phyloP scores from a whole-genome alignment of 2,113 vertebrate species.

The Dunckerocampus dactyliophorus region DNA sequence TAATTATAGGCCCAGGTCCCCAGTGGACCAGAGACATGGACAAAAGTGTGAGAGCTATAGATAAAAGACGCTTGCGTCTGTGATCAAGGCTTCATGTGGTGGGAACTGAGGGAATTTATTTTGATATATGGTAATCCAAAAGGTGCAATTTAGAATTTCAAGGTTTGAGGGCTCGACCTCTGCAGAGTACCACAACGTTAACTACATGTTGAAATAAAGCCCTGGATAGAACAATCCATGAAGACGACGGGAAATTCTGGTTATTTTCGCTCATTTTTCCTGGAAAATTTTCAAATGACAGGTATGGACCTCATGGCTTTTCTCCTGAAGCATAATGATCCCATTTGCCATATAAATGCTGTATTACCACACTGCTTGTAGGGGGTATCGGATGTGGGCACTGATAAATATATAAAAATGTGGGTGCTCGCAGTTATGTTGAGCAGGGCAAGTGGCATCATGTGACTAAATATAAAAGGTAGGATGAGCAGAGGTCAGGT shows the following conservation, averaged over 20 bases:
- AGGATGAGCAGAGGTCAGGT: no score
- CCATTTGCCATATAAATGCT: no score
- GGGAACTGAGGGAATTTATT: slow-evolving; percentile 60
- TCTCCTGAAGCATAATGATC: no score
- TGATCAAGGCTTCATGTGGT: slow-evolving; percentile 63
- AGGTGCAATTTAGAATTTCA: slow-evolving; percentile 64
- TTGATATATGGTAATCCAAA: slow-evolving; percentile 66
- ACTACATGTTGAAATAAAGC: slow-evolving; percentile 47
- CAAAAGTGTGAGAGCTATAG: slow-evolving; percentile 67
- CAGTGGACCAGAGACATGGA: slow-evolving; percentile 68
- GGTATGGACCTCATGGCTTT: slow-evolving; percentile 17
- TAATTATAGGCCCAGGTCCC: slow-evolving; percentile 66
- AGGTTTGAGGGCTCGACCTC: slow-evolving; percentile 58
- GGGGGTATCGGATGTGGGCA: no score
- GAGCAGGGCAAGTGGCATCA: no score
- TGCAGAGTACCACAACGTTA: slow-evolving; percentile 44
- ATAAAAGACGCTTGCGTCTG: slow-evolving; percentile 62
- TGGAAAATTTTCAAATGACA: background rate
- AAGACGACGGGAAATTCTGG: slow-evolving; percentile 35
- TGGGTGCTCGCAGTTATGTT: no score
- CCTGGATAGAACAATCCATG: slow-evolving; percentile 35
- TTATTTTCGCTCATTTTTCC: no score
- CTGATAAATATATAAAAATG: no score
- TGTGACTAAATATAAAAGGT: no score
- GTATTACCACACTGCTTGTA: no score